Percentiles rank a stretch among this genome's conserved stretches.
Conservation (phyloP, 2,113 vertebrate genomes). For the Nymphicus hollandicus region DNA sequence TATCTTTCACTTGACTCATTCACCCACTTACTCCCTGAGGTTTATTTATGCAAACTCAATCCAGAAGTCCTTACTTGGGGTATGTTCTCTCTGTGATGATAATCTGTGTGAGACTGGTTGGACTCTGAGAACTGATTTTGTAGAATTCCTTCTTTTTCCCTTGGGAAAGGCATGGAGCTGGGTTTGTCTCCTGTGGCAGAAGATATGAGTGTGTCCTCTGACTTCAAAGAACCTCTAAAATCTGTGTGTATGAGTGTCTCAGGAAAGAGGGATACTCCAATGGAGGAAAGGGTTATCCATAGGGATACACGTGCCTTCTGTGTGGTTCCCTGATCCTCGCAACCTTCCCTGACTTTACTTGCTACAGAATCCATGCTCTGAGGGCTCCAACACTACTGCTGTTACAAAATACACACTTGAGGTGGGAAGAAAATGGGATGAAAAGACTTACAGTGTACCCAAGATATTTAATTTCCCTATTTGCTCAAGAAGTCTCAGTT, state of each 20-base stretch:
- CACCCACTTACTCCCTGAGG: neutral
- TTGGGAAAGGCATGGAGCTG: neutral
- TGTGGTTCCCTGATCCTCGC: neutral
- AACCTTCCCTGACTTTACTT: neutral
- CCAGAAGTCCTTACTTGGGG: neutral
- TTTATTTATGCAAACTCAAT: slow-evolving; percentile 9
- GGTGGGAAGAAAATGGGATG: neutral
- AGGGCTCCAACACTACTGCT: neutral
- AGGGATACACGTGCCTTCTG: neutral
- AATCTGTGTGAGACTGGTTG: neutral
- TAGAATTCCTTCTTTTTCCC: neutral
- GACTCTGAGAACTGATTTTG: neutral
- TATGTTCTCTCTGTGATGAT: neutral
- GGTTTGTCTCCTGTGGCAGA: neutral
- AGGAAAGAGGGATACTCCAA: neutral
- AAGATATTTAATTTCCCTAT: neutral
- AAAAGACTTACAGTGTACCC: neutral
- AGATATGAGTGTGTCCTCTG: neutral
- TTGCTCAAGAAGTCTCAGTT: neutral
- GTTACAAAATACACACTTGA: neutral
- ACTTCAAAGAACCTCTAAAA: neutral
- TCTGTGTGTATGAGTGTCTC: neutral
- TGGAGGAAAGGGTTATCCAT: neutral
- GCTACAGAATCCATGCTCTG: neutral
- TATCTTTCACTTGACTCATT: slow-evolving; percentile 12